Conservation (phyloP, 1,140 invertebrate genomes). For the Drosophila littoralis region DNA sequence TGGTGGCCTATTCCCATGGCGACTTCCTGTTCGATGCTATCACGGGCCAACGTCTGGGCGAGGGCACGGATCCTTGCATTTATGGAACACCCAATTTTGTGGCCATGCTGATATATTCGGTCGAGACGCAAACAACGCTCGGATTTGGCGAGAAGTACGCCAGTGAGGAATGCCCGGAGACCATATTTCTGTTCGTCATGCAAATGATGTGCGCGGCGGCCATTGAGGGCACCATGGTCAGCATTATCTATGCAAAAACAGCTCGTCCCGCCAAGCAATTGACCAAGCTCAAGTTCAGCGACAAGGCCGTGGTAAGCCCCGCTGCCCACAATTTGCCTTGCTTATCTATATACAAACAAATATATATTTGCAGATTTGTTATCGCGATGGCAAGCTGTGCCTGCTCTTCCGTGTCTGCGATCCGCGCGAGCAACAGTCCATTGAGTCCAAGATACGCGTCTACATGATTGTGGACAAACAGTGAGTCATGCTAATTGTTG, state of each 20-base stretch:
- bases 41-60: conserved; percentile 67
- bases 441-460: conserved; percentile 86
- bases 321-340: not conserved
- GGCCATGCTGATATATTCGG: conserved; percentile 87
- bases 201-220: conserved; percentile 87
- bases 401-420: conserved; percentile 88
- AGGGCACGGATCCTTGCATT: conserved; percentile 83
- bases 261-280: conserved; percentile 85
- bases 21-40: conserved; percentile 83
- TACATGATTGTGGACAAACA: conserved; percentile 85
- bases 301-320: conserved; percentile 86
- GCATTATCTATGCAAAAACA: conserved; percentile 87
- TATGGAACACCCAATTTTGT: conserved; percentile 86
- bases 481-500: conserved; percentile 53
- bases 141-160: conserved; percentile 91
- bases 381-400: conserved; percentile 87
- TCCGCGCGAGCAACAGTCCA: conserved; percentile 86
- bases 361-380: conserved; percentile 85
- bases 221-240: conserved; percentile 86
- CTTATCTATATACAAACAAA: not conserved
- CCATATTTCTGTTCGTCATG: conserved; percentile 89
- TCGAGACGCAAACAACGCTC: conserved; percentile 88
- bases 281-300: conserved; percentile 86
- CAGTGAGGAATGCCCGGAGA: conserved; percentile 93
- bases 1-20: conserved; percentile 85